Base-by-base conservation (phyloP, 2,797 vertebrate genomes). In the Prionace glauca region DNA sequence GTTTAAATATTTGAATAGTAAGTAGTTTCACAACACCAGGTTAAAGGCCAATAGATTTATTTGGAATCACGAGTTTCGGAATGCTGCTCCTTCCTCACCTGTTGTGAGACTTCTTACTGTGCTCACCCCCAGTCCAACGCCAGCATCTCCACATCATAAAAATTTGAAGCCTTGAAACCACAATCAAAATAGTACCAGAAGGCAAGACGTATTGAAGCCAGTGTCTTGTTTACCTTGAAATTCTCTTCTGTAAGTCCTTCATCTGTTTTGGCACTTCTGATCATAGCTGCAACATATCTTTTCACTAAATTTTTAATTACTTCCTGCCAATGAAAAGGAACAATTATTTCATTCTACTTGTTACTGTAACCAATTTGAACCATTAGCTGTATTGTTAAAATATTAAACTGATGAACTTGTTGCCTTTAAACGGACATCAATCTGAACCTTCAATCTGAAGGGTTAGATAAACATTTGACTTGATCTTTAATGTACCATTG, bases 211-310 rank as follows among this genome's bases (percentile, higher is more conserved):
- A 65, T 45, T 65, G 16, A 67, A 91, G 14, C 88, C 65, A 91
- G 60, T 67, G 22, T 16, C 22, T 24, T 77, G 96, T 95, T 97
- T 97, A 98, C 99, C 99, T 99, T 99, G 95, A 99, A 99, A 96
- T 99, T 99, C 97, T 99, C 99, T 97, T 99, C 99, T 0, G 99
- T 99, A 96, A 99, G 97, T 0, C 99, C 98, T 96, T 99, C 99
- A 0, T 98, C 99, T 50, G 98, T 99, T 98, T 99, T 99, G 95
- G 99, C 98, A 96, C 98, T 99, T 97, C 99, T 98, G 96, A 99
- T 99, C 99, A 99, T 99, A 96, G 99, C 99, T 56, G 99, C 99
- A 22, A 99, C 98, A 0, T 99, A 99, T 95, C 99, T 97, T 97
- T 99, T 99, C 97, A 99, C 99, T 97, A 99, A 98, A 97, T 96